Evolutionary conservation across 2,797 vertebrate species (phyloP).

Genomic region (Coreius guichenoti): DNA sequence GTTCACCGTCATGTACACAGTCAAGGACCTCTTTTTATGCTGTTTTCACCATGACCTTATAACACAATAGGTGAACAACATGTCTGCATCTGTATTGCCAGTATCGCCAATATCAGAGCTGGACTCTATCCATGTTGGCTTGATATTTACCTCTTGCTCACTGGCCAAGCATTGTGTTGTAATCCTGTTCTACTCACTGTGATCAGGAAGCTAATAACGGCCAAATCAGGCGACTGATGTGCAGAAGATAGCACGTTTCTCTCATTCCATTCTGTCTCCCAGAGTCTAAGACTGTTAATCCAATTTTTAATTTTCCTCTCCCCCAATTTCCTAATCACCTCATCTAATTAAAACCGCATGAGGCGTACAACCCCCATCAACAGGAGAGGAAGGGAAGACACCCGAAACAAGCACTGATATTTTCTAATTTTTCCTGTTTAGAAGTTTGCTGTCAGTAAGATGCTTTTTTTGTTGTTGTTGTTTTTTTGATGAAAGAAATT

Average conservation of each 20-base stretch:
- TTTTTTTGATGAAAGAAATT: too few species aligned
- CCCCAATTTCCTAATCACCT: slow-evolving; percentile 68
- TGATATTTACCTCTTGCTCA: slow-evolving; percentile 25
- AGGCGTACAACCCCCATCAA: slow-evolving; percentile 26
- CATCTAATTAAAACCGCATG: slow-evolving; percentile 73
- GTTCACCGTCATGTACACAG: slow-evolving; percentile 10
- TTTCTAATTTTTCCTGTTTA: not conserved
- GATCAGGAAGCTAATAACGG: slow-evolving; percentile 68
- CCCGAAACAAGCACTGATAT: slow-evolving; percentile 12
- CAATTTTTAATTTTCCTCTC: slow-evolving; percentile 69
- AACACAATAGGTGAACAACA: slow-evolving; percentile 45
- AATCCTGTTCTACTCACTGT: slow-evolving; percentile 64
- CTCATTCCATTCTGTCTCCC: slow-evolving; percentile 62
- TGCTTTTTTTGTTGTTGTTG: too few species aligned
- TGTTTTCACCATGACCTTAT: slow-evolving; percentile 5
- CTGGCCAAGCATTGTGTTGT: slow-evolving; percentile 28
- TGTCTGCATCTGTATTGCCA: slow-evolving; percentile 15
- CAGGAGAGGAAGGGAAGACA: slow-evolving; percentile 19
- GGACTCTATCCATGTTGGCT: slow-evolving; percentile 7
- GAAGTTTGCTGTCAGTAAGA: too few species aligned
- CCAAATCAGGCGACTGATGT: slow-evolving; percentile 66
- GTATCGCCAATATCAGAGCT: not conserved
- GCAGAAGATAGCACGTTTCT: slow-evolving; percentile 57
- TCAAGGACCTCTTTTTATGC: not conserved
- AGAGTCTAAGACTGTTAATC: slow-evolving; percentile 73